A percentile compares a stretch with the other conserved stretches of the same genome.
Conservation (phyloP, 1,140 invertebrate species). For the Branchinecta lynchi region DNA sequence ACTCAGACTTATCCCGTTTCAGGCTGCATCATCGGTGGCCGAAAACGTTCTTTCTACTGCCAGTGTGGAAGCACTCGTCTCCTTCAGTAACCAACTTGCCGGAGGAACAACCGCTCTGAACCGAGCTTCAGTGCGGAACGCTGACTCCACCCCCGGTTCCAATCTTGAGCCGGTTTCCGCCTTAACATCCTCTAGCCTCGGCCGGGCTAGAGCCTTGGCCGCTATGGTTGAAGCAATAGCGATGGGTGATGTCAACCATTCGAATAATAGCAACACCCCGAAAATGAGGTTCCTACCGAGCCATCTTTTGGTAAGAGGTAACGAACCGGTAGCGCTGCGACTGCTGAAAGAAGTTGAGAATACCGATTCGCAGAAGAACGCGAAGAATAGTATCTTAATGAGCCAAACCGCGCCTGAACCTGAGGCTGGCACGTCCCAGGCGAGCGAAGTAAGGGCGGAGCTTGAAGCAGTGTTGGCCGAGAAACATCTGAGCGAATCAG, state of each 20-base stretch:
- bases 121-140: conserved; percentile 1
- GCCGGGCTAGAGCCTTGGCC: not conserved
- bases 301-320: not conserved
- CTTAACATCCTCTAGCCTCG: not conserved
- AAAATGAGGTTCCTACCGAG: not conserved
- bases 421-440: not conserved
- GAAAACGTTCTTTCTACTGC: conserved; percentile 69
- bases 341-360: not conserved
- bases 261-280: not conserved
- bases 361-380: conserved; percentile 17
- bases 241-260: not conserved
- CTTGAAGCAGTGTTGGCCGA: not conserved
- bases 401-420: not conserved
- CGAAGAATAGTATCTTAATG: conserved; percentile 16
- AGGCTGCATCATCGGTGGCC: conserved; percentile 77
- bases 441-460: not conserved
- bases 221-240: conserved; percentile 8
- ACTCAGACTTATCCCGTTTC: conserved; percentile 26
- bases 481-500: not conserved
- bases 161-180: conserved; percentile 1
- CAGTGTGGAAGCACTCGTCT: conserved; percentile 52
- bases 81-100: conserved; percentile 21
- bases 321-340: not conserved
- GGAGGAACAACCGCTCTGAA: conserved; percentile 14
- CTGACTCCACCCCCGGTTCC: conserved; percentile 23